Evolutionary conservation across 2,888 invertebrate genomes (phyloP).

Genomic region (Muschampia plurimacula): DNA sequence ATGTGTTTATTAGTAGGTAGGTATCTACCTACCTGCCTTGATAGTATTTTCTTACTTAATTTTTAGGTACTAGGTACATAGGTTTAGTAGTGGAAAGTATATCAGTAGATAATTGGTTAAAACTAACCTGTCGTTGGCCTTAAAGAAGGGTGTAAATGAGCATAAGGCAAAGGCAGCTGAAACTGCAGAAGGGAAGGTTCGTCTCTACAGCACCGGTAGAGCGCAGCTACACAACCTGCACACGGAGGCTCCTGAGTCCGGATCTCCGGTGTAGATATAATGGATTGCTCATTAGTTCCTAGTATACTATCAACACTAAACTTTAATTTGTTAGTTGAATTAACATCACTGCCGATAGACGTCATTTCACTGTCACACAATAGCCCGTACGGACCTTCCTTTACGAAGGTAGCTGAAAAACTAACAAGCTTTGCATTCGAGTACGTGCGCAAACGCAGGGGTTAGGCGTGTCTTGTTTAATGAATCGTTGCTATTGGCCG

Average conservation of each 20-base stretch:
- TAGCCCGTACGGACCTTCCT: constrained; percentile 47
- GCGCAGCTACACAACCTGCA: constrained; percentile 87
- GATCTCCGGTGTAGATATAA: constrained; percentile 54
- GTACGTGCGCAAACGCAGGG: constrained; percentile 69
- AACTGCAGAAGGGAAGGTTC: constrained; percentile 72
- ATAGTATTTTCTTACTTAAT: no score
- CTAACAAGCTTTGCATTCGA: constrained; percentile 61
- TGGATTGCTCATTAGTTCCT: constrained; percentile 71
- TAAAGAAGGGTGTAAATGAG: constrained; percentile 77
- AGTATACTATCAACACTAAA: constrained; percentile 90
- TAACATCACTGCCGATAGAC: constrained; percentile 69
- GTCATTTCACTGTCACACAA: constrained; percentile 57
- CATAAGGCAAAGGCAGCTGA: constrained; percentile 70
- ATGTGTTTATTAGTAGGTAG: no score
- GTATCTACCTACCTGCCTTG: no score
- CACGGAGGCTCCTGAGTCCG: constrained; percentile 79
- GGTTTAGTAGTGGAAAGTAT: no score
- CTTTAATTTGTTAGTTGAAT: constrained; percentile 80
- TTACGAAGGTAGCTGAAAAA: constrained; percentile 68
- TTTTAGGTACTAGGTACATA: no score
- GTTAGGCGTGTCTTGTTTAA: constrained; percentile 67
- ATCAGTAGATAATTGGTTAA: no score
- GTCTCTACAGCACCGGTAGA: constrained; percentile 87
- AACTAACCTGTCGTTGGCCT: constrained; percentile 74
- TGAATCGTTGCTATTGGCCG: constrained; percentile 64